Conservation (phyloP, 2,113 vertebrate genomes). For the Gyps fulvus region DNA sequence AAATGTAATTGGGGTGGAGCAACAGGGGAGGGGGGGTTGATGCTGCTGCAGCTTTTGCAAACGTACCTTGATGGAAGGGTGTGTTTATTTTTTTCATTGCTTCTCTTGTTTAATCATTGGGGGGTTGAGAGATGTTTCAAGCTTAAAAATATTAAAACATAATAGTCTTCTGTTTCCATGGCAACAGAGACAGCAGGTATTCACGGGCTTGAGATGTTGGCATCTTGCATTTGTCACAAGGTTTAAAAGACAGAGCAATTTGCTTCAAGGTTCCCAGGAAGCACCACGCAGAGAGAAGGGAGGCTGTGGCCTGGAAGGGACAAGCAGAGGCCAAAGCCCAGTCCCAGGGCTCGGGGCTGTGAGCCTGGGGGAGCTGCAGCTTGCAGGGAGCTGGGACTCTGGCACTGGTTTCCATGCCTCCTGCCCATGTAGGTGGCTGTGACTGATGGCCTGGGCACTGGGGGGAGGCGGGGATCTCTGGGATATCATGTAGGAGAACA, state of each 20-base stretch:
- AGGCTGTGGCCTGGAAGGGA: background rate
- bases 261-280: background rate
- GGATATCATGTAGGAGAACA: background rate
- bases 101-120: background rate
- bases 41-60: background rate
- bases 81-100: background rate
- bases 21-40: background rate
- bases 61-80: background rate
- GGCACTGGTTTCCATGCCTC: background rate
- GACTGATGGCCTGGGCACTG: no score
- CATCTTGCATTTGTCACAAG: background rate
- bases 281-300: background rate
- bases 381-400: background rate
- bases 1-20: background rate
- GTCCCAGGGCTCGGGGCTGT: background rate
- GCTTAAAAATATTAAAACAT: background rate
- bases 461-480: background rate
- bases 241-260: background rate
- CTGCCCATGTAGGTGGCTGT: background rate
- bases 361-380: background rate
- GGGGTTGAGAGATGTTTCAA: background rate
- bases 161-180: background rate
- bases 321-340: background rate
- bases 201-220: background rate
- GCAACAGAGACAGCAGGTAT: background rate